A percentile compares a stretch with the other conserved stretches of the same genome.
phyloP scores from a whole-genome alignment of 2,113 vertebrate species.

The Dolichotis patagonum region DNA sequence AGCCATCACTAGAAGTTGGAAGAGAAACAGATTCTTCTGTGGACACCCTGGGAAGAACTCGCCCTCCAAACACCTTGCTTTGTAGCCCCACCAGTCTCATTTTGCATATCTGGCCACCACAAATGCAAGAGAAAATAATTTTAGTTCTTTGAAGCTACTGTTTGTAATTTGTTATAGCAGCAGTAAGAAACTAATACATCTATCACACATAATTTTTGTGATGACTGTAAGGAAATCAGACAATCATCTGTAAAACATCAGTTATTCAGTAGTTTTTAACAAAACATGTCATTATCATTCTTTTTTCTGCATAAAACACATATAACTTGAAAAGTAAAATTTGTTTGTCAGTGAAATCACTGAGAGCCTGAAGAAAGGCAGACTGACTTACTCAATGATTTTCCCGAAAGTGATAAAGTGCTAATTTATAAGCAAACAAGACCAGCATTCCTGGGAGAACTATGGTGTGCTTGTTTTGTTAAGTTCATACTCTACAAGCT shows the following conservation, averaged over 20 bases:
- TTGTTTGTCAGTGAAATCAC: constrained; percentile 32
- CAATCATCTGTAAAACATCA: not conserved
- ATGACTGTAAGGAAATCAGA: not conserved
- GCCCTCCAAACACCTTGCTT: not conserved
- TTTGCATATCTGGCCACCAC: not conserved
- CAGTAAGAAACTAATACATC: not conserved
- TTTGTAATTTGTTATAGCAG: not conserved
- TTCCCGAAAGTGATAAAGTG: not conserved
- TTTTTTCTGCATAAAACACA: not conserved
- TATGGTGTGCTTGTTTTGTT: not conserved
- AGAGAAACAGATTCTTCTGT: not conserved
- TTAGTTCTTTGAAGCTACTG: not conserved
- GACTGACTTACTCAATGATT: not conserved
- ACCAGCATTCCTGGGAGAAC: not conserved
- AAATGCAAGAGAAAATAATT: not conserved
- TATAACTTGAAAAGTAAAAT: constrained; percentile 37
- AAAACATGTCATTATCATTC: not conserved
- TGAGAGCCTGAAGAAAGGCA: not conserved
- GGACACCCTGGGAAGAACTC: not conserved
- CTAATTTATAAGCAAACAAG: not conserved
- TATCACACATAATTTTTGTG: not conserved
- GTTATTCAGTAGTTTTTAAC: not conserved
- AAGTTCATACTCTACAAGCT: not conserved
- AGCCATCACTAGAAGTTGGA: not conserved
- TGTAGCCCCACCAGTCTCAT: not conserved